phyloP scores from a whole-genome alignment of 2,113 vertebrate genomes.

The Semicossyphus pulcher region DNA sequence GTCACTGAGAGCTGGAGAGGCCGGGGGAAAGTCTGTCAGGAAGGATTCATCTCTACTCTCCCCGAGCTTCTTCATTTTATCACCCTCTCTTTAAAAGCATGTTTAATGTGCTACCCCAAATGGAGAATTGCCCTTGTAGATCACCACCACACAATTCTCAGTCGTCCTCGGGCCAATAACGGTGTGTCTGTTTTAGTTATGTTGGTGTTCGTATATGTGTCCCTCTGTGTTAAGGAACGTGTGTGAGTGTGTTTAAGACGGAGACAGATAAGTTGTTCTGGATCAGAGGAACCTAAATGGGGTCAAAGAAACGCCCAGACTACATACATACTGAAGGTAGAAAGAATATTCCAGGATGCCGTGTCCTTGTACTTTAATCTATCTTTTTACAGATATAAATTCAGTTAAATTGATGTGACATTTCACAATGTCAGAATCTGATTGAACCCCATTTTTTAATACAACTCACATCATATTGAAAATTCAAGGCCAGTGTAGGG shows the following conservation, averaged over 20 bases:
- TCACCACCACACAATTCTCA: constrained; percentile 56
- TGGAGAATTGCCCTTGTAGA: constrained; percentile 70
- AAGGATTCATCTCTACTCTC: constrained; percentile 69
- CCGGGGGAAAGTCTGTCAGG: constrained; percentile 51
- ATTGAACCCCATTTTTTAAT: not conserved
- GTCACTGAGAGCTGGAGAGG: constrained; percentile 58
- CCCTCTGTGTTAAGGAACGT: not conserved
- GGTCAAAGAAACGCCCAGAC: constrained; percentile 32
- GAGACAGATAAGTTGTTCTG: constrained; percentile 31
- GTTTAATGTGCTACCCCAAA: constrained; percentile 69
- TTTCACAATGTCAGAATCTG: not conserved
- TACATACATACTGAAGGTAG: constrained; percentile 36
- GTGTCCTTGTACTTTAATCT: not conserved
- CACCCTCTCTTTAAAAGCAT: constrained; percentile 68
- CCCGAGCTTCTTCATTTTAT: constrained; percentile 61
- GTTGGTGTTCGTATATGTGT: constrained; percentile 4
- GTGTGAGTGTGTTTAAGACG: not conserved
- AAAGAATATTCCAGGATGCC: not conserved
- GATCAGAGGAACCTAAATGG: constrained; percentile 6
- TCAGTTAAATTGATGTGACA: not conserved
- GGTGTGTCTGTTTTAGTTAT: constrained; percentile 57
- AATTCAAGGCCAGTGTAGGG: not conserved
- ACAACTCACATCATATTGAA: not conserved
- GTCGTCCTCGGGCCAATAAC: constrained; percentile 42
- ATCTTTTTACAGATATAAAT: not conserved